Conservation (phyloP, 2,113 vertebrate species). For the Coturnix japonica region DNA sequence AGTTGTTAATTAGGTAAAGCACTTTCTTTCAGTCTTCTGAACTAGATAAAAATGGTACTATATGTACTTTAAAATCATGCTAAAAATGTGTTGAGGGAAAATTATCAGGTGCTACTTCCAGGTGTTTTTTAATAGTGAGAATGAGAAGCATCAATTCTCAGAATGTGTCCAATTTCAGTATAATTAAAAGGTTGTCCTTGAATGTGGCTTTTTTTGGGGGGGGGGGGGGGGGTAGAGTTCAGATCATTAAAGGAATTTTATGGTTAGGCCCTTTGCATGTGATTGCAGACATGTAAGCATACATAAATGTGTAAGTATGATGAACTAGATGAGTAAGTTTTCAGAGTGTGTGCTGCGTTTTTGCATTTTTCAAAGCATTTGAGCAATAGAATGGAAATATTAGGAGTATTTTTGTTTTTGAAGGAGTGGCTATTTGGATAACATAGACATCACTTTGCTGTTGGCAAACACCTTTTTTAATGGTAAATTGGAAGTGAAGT, state of each 20-base stretch:
- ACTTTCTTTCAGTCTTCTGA: neutral
- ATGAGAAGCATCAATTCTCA: neutral
- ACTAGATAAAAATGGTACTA: neutral
- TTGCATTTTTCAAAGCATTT: neutral
- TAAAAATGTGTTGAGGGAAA: neutral
- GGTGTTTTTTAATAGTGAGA: neutral
- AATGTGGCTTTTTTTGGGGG: neutral
- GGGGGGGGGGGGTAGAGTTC: accelerated
- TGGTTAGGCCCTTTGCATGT: neutral
- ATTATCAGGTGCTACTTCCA: neutral
- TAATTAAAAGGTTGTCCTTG: neutral
- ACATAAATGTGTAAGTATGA: accelerated
- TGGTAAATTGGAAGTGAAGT: neutral
- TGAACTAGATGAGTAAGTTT: neutral
- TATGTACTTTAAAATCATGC: neutral
- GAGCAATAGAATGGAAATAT: neutral
- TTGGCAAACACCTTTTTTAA: neutral
- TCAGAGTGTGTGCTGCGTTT: neutral
- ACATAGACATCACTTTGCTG: neutral
- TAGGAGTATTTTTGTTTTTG: neutral
- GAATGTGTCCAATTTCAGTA: neutral
- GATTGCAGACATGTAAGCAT: neutral
- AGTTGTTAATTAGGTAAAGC: neutral
- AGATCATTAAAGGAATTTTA: neutral
- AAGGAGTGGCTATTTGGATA: neutral